Evolutionary conservation across 2,888 invertebrate species (phyloP).

Genomic region (Lymantria monacha): DNA sequence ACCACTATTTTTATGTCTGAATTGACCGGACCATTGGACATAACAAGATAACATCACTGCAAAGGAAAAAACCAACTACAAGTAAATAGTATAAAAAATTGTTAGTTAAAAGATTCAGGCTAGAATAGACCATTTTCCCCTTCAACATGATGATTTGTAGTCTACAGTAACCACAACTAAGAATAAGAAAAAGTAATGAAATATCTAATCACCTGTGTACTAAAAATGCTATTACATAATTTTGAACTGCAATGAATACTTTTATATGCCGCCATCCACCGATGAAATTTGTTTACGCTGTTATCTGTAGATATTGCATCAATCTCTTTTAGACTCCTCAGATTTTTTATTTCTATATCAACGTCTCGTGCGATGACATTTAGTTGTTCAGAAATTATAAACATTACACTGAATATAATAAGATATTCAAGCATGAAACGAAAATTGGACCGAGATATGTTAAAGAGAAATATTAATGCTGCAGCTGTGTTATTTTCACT

Average conservation of each 20-base stretch:
- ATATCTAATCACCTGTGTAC: conserved; percentile 30
- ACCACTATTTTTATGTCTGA: too few species aligned
- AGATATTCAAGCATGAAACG: conserved; percentile 36
- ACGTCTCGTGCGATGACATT: conserved; percentile 30
- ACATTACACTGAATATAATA: conserved; percentile 26
- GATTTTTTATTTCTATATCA: conserved; percentile 10
- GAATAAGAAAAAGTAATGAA: too few species aligned
- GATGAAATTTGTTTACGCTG: not conserved
- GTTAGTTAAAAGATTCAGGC: too few species aligned
- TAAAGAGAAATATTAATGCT: not conserved
- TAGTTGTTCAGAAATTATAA: conserved; percentile 39
- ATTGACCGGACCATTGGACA: too few species aligned
- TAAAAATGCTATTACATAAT: conserved; percentile 35
- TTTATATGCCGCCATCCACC: not conserved
- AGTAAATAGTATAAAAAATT: too few species aligned
- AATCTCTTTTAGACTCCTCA: not conserved
- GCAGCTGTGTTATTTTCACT: not conserved
- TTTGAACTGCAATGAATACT: conserved; percentile 29
- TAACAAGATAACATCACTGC: too few species aligned
- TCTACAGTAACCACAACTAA: too few species aligned
- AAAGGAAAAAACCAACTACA: too few species aligned
- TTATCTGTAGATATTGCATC: not conserved
- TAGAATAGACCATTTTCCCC: too few species aligned
- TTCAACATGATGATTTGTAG: too few species aligned
- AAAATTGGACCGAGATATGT: not conserved